phyloP scores from a whole-genome alignment of 2,113 vertebrate species.

The Thymallus thymallus region DNA sequence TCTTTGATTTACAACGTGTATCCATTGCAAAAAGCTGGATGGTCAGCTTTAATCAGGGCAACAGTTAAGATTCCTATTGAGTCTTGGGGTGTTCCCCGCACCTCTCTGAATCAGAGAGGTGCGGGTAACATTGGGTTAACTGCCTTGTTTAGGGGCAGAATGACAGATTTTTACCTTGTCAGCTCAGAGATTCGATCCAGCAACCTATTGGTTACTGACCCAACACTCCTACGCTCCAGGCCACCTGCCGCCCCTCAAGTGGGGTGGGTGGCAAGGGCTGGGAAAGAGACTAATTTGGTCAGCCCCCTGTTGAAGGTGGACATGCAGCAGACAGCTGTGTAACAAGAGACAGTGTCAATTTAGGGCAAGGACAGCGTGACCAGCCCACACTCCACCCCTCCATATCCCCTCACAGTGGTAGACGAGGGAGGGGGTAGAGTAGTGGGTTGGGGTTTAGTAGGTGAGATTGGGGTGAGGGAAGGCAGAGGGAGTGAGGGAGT shows the following conservation, averaged over 20 bases:
- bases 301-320: slow-evolving; percentile 37
- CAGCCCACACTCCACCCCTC: not conserved
- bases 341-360: slow-evolving; percentile 58
- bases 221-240: too few species aligned
- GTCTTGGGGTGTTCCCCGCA: not conserved
- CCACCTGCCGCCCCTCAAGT: too few species aligned
- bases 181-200: too few species aligned
- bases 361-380: slow-evolving; percentile 38
- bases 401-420: not conserved
- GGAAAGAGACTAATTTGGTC: slow-evolving; percentile 56
- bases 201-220: too few species aligned
- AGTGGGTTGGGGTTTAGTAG: not conserved
- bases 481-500: not conserved
- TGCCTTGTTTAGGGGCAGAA: too few species aligned
- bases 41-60: too few species aligned
- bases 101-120: too few species aligned
- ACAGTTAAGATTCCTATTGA: not conserved
- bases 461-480: not conserved
- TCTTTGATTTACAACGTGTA: too few species aligned
- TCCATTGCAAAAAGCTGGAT: too few species aligned
- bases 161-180: too few species aligned
- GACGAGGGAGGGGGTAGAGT: not conserved
- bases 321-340: slow-evolving; percentile 65
- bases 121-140: too few species aligned
- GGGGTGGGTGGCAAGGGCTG: slow-evolving; percentile 21